A percentile compares a stretch with the other conserved stretches of the same genome.
Evolutionary conservation across 2,797 vertebrate species (phyloP).

Genomic region (Pyrocephalus nanus): DNA sequence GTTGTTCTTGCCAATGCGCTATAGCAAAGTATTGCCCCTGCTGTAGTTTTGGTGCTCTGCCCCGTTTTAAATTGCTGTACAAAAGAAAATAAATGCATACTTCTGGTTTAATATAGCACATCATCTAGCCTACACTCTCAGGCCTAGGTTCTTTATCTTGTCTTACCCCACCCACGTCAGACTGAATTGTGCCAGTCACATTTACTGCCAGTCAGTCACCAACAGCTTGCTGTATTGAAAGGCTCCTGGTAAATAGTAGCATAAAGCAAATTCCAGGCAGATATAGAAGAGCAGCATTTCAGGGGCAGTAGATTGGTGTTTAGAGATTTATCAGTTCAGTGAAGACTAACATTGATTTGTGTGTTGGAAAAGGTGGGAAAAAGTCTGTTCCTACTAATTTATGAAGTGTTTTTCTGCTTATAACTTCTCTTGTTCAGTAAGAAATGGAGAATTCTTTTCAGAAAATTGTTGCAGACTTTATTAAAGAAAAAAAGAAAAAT

Average conservation of each 20-base stretch:
- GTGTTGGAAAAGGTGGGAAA: neutral
- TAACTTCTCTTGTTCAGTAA: neutral
- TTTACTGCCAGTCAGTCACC: neutral
- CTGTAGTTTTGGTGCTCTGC: neutral
- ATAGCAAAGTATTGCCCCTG: neutral
- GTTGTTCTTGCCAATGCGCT: neutral
- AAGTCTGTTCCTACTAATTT: neutral
- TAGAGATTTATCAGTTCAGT: neutral
- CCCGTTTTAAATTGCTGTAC: neutral
- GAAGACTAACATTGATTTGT: neutral
- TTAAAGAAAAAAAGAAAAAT: neutral
- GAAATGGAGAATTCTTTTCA: neutral
- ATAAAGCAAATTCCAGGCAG: neutral
- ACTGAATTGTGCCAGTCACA: neutral
- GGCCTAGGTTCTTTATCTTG: neutral
- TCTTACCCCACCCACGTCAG: neutral
- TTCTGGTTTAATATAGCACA: neutral
- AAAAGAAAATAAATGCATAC: neutral
- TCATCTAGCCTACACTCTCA: neutral
- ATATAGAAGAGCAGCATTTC: neutral
- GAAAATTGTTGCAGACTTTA: neutral
- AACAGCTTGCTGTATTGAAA: neutral
- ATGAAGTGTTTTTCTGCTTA: neutral
- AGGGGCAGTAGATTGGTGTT: neutral
- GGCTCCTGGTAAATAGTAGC: neutral